Percentiles rank a stretch among this genome's conserved stretches.
phyloP scores from a whole-genome alignment of 2,797 vertebrate species.

The Australoheros facetus region DNA sequence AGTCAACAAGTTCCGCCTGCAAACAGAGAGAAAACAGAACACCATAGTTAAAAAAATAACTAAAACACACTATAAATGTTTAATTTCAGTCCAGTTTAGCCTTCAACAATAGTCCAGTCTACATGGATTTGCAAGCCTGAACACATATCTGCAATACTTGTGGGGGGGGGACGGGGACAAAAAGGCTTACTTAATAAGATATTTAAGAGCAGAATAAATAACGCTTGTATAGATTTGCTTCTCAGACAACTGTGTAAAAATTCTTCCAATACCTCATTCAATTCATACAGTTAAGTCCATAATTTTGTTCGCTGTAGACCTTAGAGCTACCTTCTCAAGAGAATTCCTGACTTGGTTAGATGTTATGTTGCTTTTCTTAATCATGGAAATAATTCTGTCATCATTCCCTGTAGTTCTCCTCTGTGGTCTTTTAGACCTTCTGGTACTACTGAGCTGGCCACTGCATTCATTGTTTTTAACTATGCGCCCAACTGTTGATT shows the following conservation, averaged over 20 bases:
- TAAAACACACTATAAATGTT: neutral
- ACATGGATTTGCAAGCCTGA: constrained; percentile 9
- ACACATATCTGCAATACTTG: neutral
- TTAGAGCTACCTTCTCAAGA: neutral
- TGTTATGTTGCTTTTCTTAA: neutral
- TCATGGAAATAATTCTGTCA: neutral
- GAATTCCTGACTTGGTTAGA: neutral
- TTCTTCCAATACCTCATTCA: neutral
- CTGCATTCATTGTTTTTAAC: neutral
- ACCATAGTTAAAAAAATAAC: neutral
- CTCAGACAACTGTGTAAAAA: neutral
- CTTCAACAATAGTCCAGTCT: neutral
- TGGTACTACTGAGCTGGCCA: neutral
- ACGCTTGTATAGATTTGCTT: neutral
- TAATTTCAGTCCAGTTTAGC: constrained; percentile 3
- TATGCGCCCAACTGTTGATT: neutral
- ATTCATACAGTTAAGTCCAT: neutral
- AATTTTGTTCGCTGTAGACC: neutral
- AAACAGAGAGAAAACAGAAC: constrained; percentile 51
- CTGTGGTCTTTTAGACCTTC: neutral
- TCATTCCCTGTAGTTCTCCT: neutral
- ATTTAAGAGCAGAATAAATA: neutral
- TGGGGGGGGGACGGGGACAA: fast-evolving
- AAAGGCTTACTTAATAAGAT: neutral
- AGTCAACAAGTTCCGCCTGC: constrained; percentile 93